Conservation (phyloP, 1,140 invertebrate genomes). For the Platyscapa corneri region DNA sequence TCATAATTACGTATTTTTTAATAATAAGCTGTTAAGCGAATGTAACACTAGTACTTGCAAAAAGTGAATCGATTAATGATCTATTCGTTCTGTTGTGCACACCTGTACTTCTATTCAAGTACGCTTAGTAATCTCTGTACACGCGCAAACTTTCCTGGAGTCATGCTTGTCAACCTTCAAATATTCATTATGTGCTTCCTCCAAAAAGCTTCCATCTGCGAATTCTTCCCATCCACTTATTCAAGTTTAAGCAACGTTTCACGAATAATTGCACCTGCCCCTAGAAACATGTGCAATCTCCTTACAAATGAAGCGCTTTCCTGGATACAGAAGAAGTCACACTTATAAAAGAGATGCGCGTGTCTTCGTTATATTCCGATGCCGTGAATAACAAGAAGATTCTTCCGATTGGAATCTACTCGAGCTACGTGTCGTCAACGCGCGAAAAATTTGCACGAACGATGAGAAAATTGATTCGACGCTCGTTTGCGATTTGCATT, state of each 20-base stretch:
- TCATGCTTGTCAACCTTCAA: neutral
- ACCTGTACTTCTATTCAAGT: no score
- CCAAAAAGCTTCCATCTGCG: neutral
- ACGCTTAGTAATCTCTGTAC: neutral
- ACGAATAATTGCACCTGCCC: neutral
- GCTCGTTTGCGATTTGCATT: neutral
- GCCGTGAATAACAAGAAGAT: neutral
- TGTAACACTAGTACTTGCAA: no score
- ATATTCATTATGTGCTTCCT: neutral
- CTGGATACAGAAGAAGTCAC: neutral
- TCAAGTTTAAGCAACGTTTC: neutral
- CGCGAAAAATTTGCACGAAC: slow-evolving; percentile 1
- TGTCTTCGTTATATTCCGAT: slow-evolving; percentile 6
- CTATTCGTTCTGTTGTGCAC: no score
- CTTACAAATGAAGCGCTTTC: neutral
- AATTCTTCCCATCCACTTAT: neutral
- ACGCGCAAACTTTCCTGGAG: neutral
- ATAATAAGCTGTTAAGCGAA: no score
- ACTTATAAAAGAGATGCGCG: neutral
- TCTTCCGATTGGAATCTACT: no score
- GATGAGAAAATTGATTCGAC: neutral
- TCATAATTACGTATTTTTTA: no score
- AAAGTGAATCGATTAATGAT: no score
- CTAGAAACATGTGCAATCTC: neutral
- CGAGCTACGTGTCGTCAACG: neutral